Evolutionary conservation across 2,888 invertebrate species (phyloP).

Genomic region (Neoaliturus tenellus): DNA sequence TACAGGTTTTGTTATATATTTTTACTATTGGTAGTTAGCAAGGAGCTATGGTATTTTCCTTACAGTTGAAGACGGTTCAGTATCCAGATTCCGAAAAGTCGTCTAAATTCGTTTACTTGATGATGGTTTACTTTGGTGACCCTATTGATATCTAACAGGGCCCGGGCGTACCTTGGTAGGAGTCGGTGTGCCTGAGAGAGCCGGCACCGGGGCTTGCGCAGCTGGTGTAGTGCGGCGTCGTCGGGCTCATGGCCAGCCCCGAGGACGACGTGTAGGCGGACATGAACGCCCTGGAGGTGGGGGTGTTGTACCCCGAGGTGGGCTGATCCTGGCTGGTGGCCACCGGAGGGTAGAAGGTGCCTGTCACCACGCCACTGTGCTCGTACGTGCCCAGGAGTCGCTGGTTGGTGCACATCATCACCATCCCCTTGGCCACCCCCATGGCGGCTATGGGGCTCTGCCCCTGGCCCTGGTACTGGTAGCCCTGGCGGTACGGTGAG

Average conservation of each 20-base stretch:
- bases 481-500: slow-evolving; percentile 58
- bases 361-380: slow-evolving; percentile 71
- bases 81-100: too few species aligned
- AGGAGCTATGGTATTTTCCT: too few species aligned
- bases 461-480: slow-evolving; percentile 57
- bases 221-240: slow-evolving; percentile 51
- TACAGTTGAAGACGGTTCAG: too few species aligned
- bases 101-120: too few species aligned
- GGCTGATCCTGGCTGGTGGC: slow-evolving; percentile 89
- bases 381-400: slow-evolving; percentile 80
- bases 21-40: too few species aligned
- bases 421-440: slow-evolving; percentile 91
- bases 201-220: slow-evolving; percentile 63
- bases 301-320: slow-evolving; percentile 69
- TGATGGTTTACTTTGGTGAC: too few species aligned
- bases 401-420: slow-evolving; percentile 89
- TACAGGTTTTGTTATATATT: too few species aligned
- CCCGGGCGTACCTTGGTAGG: slow-evolving; percentile 46
- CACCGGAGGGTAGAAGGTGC: slow-evolving; percentile 92
- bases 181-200: slow-evolving; percentile 48
- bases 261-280: slow-evolving; percentile 49
- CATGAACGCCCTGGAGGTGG: slow-evolving; percentile 54
- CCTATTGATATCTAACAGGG: too few species aligned
- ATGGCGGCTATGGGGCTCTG: slow-evolving; percentile 81
- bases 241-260: not conserved